These are phyloP conservation scores for Pocota personata DNA, from an alignment of 2,888 invertebrate genomes.

Conservation along the genomic window DNA sequence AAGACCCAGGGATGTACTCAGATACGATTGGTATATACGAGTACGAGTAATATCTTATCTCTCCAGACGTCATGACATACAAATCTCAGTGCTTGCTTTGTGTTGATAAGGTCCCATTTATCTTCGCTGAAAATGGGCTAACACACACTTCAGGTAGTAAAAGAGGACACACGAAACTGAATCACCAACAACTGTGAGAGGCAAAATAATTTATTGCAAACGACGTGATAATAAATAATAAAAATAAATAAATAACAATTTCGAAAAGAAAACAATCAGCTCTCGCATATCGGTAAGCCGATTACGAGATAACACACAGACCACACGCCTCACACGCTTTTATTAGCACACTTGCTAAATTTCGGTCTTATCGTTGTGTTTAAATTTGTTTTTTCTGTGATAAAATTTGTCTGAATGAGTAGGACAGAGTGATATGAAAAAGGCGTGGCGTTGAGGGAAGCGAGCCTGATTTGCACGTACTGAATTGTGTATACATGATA, in stretches of 20 bases:
- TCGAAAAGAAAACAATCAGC: not conserved
- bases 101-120: conserved; percentile 50
- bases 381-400: not conserved
- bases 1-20: not conserved
- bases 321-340: conserved; percentile 52
- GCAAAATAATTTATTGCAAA: conserved; percentile 30
- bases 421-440: not conserved
- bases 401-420: conserved; percentile 1
- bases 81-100: conserved; percentile 13
- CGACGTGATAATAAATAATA: conserved; percentile 21
- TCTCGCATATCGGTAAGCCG: conserved; percentile 9
- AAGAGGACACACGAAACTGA: conserved; percentile 11
- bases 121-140: conserved; percentile 34
- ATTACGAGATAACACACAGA: conserved; percentile 39
- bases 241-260: conserved; percentile 18
- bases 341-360: not conserved
- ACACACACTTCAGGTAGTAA: not conserved
- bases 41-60: no score
- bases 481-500: not conserved
- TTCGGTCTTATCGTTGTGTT: not conserved
- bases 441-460: conserved; percentile 24
- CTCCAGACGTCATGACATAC: conserved; percentile 14
- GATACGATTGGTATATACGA: not conserved
- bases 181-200: conserved; percentile 1
- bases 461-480: not conserved